Percentiles rank a stretch among this genome's conserved stretches.
phyloP scores from a whole-genome alignment of 2,797 vertebrate genomes.

The Lemur catta region DNA sequence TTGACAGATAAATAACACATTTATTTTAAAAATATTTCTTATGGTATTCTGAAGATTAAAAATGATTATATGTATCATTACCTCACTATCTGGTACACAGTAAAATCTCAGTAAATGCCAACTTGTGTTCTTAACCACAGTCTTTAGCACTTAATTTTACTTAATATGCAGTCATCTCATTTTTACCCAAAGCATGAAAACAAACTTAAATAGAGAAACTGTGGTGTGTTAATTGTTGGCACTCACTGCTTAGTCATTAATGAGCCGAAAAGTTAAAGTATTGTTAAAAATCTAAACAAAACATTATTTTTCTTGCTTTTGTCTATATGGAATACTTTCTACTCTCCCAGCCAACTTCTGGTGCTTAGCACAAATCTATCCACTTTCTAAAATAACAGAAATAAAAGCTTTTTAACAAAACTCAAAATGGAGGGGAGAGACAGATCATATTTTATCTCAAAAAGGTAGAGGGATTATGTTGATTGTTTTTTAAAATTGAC shows the following conservation, averaged over 20 bases:
- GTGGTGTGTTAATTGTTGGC: neutral
- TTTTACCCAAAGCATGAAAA: neutral
- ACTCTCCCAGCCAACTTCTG: neutral
- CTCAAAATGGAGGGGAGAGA: neutral
- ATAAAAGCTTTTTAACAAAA: neutral
- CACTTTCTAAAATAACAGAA: neutral
- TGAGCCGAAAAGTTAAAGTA: neutral
- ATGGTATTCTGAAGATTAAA: neutral
- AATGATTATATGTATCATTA: neutral
- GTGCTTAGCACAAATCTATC: neutral
- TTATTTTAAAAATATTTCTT: neutral
- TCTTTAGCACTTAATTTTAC: neutral
- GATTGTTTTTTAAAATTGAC: neutral
- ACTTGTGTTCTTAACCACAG: neutral
- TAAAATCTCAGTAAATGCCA: neutral
- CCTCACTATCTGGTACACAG: neutral
- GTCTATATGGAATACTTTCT: neutral
- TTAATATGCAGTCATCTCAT: neutral
- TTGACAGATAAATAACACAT: neutral
- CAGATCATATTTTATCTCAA: neutral
- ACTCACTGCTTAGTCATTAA: neutral
- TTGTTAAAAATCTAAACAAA: neutral
- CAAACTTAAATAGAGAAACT: neutral
- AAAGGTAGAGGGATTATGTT: neutral
- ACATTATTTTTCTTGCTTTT: neutral